These are phyloP conservation scores for Sympetrum striolatum DNA, from an alignment of 2,888 invertebrate genomes.

Conservation along the genomic window DNA sequence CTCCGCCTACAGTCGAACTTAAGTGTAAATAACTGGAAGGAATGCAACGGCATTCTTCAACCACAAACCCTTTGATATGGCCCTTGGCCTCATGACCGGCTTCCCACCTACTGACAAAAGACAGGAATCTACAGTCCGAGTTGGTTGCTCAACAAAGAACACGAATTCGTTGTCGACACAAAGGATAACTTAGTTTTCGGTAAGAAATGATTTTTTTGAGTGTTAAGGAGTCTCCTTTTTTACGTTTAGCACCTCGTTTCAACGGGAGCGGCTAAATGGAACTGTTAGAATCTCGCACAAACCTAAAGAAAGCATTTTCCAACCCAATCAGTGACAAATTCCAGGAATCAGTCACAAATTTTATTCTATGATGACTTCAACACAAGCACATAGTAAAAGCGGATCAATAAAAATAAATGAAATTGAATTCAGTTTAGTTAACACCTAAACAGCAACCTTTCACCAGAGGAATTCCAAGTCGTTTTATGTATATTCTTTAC, in stretches of 20 bases:
- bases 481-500: no score
- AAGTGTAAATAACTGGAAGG: background rate
- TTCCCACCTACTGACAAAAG: background rate
- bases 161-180: background rate
- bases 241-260: background rate
- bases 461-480: no score
- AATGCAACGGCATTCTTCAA: background rate
- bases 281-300: background rate
- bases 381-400: no score
- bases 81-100: background rate
- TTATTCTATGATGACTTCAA: no score
- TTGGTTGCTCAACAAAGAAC: background rate
- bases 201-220: background rate
- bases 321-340: no score
- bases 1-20: background rate
- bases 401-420: no score
- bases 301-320: background rate
- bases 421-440: no score
- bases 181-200: background rate
- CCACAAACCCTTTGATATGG: background rate
- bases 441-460: no score
- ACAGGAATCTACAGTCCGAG: background rate
- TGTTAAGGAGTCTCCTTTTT: background rate
- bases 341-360: no score
- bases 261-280: background rate